A percentile compares a stretch with the other conserved stretches of the same genome.
phyloP scores from a whole-genome alignment of 2,113 vertebrate species.

The Cyprichromis sp. region DNA sequence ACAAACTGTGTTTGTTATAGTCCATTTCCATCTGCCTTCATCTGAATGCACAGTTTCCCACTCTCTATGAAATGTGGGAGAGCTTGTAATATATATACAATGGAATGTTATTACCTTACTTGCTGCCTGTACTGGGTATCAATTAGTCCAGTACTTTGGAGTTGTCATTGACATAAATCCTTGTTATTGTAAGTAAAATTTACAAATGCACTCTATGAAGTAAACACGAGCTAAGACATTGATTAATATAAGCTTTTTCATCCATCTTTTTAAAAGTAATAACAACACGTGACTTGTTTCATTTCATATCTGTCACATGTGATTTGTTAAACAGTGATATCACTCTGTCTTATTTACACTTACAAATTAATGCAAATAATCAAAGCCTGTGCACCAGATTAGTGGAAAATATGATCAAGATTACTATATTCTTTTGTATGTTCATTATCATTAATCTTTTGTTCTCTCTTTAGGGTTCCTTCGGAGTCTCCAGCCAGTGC shows the following conservation, averaged over 20 bases:
- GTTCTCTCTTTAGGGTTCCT: constrained; percentile 62
- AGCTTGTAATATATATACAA: not conserved
- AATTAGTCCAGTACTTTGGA: not conserved
- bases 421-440: not conserved
- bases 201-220: not conserved
- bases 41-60: not conserved
- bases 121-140: not conserved
- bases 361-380: not conserved
- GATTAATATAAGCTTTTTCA: not conserved
- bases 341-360: not conserved
- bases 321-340: not conserved
- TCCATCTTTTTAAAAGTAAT: not conserved
- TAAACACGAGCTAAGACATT: not conserved
- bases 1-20: not conserved
- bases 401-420: not conserved
- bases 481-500: constrained; percentile 83
- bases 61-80: not conserved
- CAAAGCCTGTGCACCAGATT: not conserved
- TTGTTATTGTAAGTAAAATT: not conserved
- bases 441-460: not conserved
- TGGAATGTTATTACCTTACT: not conserved
- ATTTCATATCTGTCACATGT: not conserved
- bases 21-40: not conserved
- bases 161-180: not conserved
- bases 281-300: not conserved